These are phyloP conservation scores for Emmelina monodactyla DNA, from an alignment of 2,888 invertebrate genomes.

Conservation along the genomic window DNA sequence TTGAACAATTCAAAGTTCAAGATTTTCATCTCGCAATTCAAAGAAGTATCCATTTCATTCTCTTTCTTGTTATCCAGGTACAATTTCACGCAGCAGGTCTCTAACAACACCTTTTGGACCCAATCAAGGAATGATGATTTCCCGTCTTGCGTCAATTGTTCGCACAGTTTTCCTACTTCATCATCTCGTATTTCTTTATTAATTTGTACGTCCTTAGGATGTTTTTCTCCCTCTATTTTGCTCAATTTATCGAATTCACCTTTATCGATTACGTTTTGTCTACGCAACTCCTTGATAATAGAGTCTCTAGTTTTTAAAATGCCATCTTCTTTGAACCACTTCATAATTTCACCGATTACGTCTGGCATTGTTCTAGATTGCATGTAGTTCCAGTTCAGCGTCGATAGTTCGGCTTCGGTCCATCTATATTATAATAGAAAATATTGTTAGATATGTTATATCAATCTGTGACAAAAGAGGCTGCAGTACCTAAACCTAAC, in stretches of 20 bases:
- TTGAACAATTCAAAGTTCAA: conserved; percentile 22
- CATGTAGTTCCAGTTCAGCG: conserved; percentile 72
- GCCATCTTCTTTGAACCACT: conserved; percentile 67
- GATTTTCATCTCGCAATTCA: conserved; percentile 19
- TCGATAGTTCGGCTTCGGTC: conserved; percentile 71
- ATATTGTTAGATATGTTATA: neutral
- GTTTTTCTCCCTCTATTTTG: conserved; percentile 35
- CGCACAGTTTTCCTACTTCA: conserved; percentile 57
- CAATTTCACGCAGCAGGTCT: conserved; percentile 75
- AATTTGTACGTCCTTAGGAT: conserved; percentile 20
- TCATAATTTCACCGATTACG: conserved; percentile 68
- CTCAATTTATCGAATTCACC: conserved; percentile 63
- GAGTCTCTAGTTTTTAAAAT: conserved; percentile 66
- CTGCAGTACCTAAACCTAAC: no score
- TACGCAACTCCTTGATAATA: conserved; percentile 67
- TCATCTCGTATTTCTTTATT: conserved; percentile 31
- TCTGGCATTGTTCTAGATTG: conserved; percentile 65
- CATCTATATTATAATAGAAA: conserved; percentile 47
- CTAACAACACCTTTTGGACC: conserved; percentile 75
- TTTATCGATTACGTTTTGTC: conserved; percentile 70
- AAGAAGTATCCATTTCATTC: neutral
- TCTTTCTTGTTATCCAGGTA: conserved; percentile 43
- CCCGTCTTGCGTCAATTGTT: conserved; percentile 69
- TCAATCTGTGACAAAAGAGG: no score
- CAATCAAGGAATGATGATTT: conserved; percentile 67